phyloP scores from a whole-genome alignment of 2,113 vertebrate genomes.

The Rallus limicola region DNA sequence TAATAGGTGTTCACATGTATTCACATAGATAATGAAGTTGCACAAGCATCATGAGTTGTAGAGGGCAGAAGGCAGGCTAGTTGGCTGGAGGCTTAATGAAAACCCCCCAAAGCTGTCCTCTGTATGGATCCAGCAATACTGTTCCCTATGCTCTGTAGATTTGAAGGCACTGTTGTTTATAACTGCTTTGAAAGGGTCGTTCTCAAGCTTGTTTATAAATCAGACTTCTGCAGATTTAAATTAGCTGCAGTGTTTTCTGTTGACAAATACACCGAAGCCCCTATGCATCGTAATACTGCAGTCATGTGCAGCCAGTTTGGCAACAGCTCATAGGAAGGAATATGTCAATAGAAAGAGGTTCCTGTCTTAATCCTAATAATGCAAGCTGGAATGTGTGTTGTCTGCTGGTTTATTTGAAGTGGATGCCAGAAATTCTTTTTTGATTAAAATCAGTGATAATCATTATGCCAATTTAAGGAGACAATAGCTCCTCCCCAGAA shows the following conservation, averaged over 20 bases:
- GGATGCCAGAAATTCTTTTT: conserved; percentile 45
- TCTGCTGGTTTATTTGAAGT: conserved; percentile 39
- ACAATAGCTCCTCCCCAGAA: not conserved
- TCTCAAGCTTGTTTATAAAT: not conserved
- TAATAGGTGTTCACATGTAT: not conserved
- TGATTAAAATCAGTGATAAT: conserved; percentile 34
- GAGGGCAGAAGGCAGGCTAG: not conserved
- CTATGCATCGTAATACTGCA: not conserved
- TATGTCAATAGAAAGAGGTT: not conserved
- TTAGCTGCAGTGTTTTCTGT: not conserved
- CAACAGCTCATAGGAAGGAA: conserved; percentile 3
- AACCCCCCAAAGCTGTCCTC: not conserved
- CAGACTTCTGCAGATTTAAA: not conserved
- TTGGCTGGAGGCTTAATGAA: not conserved
- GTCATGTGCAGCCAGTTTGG: not conserved
- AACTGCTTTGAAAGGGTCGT: not conserved
- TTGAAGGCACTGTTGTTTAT: not conserved
- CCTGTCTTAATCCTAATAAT: conserved; percentile 30
- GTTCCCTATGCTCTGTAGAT: not conserved
- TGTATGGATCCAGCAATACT: not conserved
- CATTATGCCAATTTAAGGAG: conserved; percentile 4
- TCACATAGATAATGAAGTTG: not conserved
- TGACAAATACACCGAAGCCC: not conserved
- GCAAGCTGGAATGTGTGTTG: conserved; percentile 14
- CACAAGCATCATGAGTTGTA: not conserved